phyloP scores from a whole-genome alignment of 2,797 vertebrate genomes.

The Mormyrops attenuatus region DNA sequence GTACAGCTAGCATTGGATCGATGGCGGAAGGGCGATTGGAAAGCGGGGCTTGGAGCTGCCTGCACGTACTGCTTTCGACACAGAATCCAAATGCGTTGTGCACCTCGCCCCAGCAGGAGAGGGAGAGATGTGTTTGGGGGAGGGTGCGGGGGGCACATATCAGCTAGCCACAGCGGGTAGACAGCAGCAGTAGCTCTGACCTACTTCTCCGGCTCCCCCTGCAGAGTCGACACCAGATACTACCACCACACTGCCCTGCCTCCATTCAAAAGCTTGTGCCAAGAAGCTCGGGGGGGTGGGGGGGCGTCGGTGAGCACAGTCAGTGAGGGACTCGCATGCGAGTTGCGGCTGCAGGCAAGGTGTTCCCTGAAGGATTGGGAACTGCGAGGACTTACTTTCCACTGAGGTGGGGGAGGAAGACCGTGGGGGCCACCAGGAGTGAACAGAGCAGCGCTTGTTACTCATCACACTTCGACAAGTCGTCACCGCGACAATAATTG shows the following conservation, averaged over 20 bases:
- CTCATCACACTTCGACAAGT: not conserved
- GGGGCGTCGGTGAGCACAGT: not conserved
- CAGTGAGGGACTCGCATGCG: not conserved
- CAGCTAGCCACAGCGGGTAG: not conserved
- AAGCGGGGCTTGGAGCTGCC: not conserved
- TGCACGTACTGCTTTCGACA: not conserved
- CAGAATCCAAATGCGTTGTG: not conserved
- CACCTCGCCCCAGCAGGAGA: not conserved
- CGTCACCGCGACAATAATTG: not conserved
- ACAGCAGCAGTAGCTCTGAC: constrained; percentile 8
- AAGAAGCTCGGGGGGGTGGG: not conserved
- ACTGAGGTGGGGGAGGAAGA: not conserved
- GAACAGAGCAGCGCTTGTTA: not conserved
- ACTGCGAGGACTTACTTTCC: not conserved
- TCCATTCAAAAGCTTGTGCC: not conserved
- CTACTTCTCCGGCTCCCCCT: constrained; percentile 13
- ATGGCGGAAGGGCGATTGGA: not conserved
- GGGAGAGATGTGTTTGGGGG: not conserved
- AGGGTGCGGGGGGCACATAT: not conserved
- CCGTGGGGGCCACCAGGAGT: not conserved
- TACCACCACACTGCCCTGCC: not conserved
- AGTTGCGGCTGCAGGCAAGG: not conserved
- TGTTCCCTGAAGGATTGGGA: not conserved
- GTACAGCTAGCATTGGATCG: not conserved
- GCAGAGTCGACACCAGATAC: constrained; percentile 2